Base-by-base conservation (phyloP, 2,888 invertebrate genomes). In the Papilio demoleus region DNA sequence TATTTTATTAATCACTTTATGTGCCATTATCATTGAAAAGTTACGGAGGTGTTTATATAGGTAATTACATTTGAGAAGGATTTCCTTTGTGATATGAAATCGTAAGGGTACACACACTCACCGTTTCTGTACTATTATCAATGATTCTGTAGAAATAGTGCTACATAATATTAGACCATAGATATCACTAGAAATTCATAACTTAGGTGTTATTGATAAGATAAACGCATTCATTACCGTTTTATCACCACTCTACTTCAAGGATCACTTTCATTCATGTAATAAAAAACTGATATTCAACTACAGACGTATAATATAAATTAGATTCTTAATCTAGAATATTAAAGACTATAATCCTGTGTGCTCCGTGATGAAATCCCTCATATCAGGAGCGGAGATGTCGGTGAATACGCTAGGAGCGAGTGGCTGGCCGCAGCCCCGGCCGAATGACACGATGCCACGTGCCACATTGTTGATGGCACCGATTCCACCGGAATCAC, bases 401-500 rank as follows among this genome's bases (percentile, higher is more conserved):
- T 86, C 77, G 0, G 88, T 85, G 60, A 88, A 88, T 0, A 88
- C 88, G 59, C 87, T 85, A 0, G 89, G 89, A 0, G 84, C 81
- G 0, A 88, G 70, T 0, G 83, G 73, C 73, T 86, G 85, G 0
- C 81, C 90, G 40, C 88, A 89, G 2, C 88, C 88, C 1, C 88
- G 80, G 0, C 88, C 88, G 47, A 82, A 88, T 0, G 89, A 89
- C 2, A 87, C 86, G n/a, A 90, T 85, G 0, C 89, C 90, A 0
- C 88, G 82, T 0, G 84, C 88, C 72, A 82, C 71, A 1, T 82
- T 84, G 42, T 88, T 83, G 62, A 87, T 86, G 0, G 85, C 77
- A 0, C 87, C 88, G 1, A 87, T 83, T 0, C 89, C 88, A 6
- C 89, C 88, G 0, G 88, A 87, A 69, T 89, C 88, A 70, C 88